Base-by-base conservation (phyloP, 2,888 invertebrate species). In the Lasioglossum calceatum region DNA sequence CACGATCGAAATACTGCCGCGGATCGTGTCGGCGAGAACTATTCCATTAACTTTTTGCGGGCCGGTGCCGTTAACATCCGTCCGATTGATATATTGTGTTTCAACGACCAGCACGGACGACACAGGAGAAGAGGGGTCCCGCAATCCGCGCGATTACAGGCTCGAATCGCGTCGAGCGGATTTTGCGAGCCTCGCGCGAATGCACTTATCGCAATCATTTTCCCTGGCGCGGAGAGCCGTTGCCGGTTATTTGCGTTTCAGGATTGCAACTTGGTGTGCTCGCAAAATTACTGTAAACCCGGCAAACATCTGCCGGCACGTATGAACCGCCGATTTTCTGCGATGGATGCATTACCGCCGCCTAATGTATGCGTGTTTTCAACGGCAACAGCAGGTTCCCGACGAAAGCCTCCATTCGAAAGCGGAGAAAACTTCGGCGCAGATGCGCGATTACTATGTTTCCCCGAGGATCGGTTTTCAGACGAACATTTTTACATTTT, bases 221-320 rank as follows among this genome's bases (percentile, higher is more conserved):
- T 73, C 71, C 78, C 5, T n/a, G 77, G 71, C 70, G 77, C 47
- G 23, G 54, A 54, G 54, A n/a, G 54, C 54, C 16, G 64, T 44
- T 44, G 32, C 58, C 44, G 81, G 74, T 87, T 81, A 82, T 74
- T 82, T 78, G 87, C 79, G 82, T 79, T 83, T 71, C 73, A 64
- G 74, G 61, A 82, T 86, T 81, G 79, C 83, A 70, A 83, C 88
- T 77, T 47, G 81, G 54, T 88, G 64, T 54, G 54, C 64, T 64
- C 79, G 70, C 75, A 79, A 86, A 87, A 88, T 89, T 89, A 72
- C 82, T 47, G 77, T 67, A 76, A 81, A 84, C 79, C 77, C 77
- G 86, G 82, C 84, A 89, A 44, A 89, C 86, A 86, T 84, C 85
- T 89, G 87, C 89, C 72, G 79, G 12, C 83, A 81, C 73, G 81